Base-by-base conservation (phyloP, 2,113 vertebrate genomes). In the Stegastes partitus region DNA sequence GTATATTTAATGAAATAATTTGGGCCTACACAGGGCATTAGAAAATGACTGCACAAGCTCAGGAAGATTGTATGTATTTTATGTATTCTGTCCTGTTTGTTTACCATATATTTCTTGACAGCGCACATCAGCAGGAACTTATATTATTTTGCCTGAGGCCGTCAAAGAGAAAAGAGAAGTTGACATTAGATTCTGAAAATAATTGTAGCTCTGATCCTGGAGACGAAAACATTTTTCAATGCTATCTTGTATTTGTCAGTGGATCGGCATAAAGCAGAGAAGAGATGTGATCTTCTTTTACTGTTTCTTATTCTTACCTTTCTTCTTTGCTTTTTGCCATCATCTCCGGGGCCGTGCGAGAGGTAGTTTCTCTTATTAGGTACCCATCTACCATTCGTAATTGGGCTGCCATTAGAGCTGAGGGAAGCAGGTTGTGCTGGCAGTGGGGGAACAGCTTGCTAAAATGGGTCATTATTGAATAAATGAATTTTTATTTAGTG, bases 381-480 rank as follows among this genome's bases (percentile, higher is more conserved):
- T 66, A 77, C 49, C 58, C 80, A 89, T 87, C 81, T 73, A 86
- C 68, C 68, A 68, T 87, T 93, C 69, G 87, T 89, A 86, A 90
- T 86, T 85, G 74, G 57, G 76, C 82, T 84, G 77, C 85, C 68
- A 69, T 89, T 88, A 80, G 49, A 83, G 71, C 68, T 77, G 64
- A 84, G 72, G 76, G 77, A 89, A 68, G 69, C 76, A 82, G 79
- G 56, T 72, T 86, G 85, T 45, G 63, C 72, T 74, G 55, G 73
- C 68, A 81, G 73, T 63, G 79, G 25, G 61, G 39, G 37, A 74
- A 85, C 82, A 79, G 78, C 58, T 85, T 87, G 81, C 82, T 81
- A 84, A 90, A 88, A 74, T 79, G 76, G 68, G 65, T 76, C 85
- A 67, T 83, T 78, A 91, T 90, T 84, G 70, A 87, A 82, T 85